phyloP scores from a whole-genome alignment of 1,140 invertebrate genomes.

The Rhopalosiphum maidis region DNA sequence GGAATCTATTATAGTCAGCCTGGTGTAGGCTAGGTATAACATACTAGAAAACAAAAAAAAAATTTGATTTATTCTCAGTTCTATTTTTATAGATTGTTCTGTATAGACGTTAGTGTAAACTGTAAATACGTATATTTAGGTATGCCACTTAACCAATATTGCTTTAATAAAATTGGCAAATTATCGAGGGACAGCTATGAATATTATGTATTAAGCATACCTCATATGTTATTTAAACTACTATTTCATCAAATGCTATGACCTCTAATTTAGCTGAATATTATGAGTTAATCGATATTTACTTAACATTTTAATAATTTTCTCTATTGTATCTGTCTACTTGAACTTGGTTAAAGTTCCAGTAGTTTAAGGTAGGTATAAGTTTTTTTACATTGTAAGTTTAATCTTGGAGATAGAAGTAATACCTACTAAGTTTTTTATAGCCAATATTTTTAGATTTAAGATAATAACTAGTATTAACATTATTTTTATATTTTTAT shows the following conservation, averaged over 20 bases:
- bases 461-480: neutral
- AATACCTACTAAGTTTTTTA: neutral
- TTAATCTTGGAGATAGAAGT: neutral
- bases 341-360: neutral
- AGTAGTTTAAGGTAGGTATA: neutral
- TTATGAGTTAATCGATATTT: neutral
- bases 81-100: neutral
- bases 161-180: neutral
- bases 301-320: neutral
- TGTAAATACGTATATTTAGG: neutral
- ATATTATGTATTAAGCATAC: slow-evolving; percentile 7
- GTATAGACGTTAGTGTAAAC: neutral
- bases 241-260: slow-evolving; percentile 10
- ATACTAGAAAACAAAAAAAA: neutral
- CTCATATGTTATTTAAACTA: neutral
- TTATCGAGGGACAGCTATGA: slow-evolving; percentile 12
- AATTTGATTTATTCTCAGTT: neutral
- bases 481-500: neutral
- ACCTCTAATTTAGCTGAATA: neutral
- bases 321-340: neutral
- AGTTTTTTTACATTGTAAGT: neutral
- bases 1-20: neutral
- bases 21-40: neutral
- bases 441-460: neutral
- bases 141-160: neutral